Evolutionary conservation across 2,113 vertebrate genomes (phyloP), one percentile per base, ranked within the genome.

Genomic region (Fregetta grallaria): DNA sequence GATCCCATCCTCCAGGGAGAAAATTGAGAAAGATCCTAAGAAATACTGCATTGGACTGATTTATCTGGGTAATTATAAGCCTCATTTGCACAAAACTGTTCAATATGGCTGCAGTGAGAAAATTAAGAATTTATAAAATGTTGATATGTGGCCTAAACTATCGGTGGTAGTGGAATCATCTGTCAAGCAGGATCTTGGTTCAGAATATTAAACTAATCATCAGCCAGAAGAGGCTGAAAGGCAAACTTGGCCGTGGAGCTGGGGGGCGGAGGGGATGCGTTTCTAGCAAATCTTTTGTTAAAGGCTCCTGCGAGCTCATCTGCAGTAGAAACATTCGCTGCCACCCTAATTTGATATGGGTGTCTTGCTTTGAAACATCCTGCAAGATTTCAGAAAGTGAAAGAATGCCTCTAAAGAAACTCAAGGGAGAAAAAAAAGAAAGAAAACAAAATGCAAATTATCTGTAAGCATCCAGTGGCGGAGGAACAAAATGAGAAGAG

Each of bases 61-160:
- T 98, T 98, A 98, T 98, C 97, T 97, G 84, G 90, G 96, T 98
- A 98, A 98, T 98, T 98, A 97, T 93, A 97, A 97, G 94, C 94
- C 93, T 96, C 84, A 96, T 96, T 98, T 97, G 72, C 87, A 97
- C 96, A 96, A 94, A 96, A 88, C 89, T 97, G 73, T 97, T 97
- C 93, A 96, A 85, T 97, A 96, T 96, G 96, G 83, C 86, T 96
- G 40, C 84, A 96, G 74, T 83, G 77, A 96, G 91, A 96, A 97
- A 98, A 97, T 96, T 93, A 96, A 98, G 88, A 97, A 96, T 97
- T 96, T 97, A 94, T 97, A 97, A 97, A 97, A 97, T 95, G 94
- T 96, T 98, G 92, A 82, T 97, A 88, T 85, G 91, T 95, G 83
- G 84, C 88, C 84, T 96, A 96, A 94, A 95, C 88, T 67, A 96